phyloP scores from a whole-genome alignment of 2,113 vertebrate genomes.

The Eolophus roseicapilla region DNA sequence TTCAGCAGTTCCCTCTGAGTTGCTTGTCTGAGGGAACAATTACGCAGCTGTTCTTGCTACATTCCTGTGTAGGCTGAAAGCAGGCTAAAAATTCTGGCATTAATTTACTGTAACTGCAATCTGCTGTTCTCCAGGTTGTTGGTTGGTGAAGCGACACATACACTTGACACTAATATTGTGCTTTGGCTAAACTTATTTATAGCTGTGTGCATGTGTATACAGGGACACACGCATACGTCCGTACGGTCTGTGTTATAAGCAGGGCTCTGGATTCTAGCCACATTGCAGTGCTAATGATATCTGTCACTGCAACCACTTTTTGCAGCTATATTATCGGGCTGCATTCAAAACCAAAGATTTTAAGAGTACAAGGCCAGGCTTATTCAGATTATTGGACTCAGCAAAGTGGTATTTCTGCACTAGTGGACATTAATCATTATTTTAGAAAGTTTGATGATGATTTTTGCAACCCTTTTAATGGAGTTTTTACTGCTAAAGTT shows the following conservation, averaged over 20 bases:
- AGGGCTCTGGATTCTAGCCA: neutral
- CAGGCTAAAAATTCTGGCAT: conserved; percentile 3
- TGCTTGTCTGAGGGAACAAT: conserved; percentile 25
- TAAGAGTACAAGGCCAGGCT: neutral
- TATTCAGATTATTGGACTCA: neutral
- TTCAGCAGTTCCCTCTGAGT: neutral
- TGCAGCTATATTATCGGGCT: neutral
- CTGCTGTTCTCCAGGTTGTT: neutral
- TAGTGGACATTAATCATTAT: neutral
- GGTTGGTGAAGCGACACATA: neutral
- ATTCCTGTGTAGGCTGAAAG: conserved; percentile 48
- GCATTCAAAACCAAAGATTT: neutral
- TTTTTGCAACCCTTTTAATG: neutral
- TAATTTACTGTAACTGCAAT: conserved; percentile 13
- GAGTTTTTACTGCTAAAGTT: neutral
- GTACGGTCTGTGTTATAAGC: neutral
- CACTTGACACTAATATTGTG: neutral
- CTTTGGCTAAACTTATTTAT: conserved; percentile 29
- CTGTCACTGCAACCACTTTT: neutral
- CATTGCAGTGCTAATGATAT: neutral
- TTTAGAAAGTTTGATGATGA: neutral
- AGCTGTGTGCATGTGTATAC: neutral
- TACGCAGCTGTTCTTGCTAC: conserved; percentile 43
- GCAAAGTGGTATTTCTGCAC: neutral
- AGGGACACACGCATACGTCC: rapidly evolving